These are phyloP conservation scores for Echinarachnius parma DNA, from an alignment of 53 echinoderm and acorn worm species.

Conservation along the genomic window DNA sequence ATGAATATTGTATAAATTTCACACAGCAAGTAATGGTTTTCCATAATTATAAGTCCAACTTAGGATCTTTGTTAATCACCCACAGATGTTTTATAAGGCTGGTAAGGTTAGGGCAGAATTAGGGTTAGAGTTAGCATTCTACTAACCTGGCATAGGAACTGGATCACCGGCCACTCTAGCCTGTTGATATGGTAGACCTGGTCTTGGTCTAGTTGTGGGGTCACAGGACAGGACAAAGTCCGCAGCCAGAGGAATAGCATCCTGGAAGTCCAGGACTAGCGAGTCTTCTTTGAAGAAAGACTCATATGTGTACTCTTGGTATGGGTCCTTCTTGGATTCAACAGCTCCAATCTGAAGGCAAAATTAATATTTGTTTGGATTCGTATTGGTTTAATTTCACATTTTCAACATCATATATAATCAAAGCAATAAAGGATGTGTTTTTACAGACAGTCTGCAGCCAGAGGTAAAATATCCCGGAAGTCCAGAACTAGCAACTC, in stretches of 20 bases:
- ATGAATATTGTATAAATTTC: no score
- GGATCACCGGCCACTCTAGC: slow-evolving; percentile 53
- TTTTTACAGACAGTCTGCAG: no score
- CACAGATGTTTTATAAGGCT: no score
- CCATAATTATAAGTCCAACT: no score
- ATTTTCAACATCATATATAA: no score
- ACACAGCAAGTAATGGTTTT: no score
- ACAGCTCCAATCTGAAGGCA: slow-evolving; percentile 19
- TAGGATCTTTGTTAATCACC: not conserved
- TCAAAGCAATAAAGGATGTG: no score
- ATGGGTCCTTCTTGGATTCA: slow-evolving; percentile 61
- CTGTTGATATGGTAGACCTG: slow-evolving; percentile 47
- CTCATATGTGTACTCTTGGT: slow-evolving; percentile 61
- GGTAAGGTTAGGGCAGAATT: no score
- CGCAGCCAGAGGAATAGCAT: slow-evolving; percentile 58
- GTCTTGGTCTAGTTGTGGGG: slow-evolving; percentile 25
- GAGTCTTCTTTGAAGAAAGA: slow-evolving; percentile 74
- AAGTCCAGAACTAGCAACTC: slow-evolving; percentile 68
- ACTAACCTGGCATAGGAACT: slow-evolving; percentile 19
- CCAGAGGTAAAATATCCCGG: slow-evolving; percentile 49
- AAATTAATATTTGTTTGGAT: no score
- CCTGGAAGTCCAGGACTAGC: slow-evolving; percentile 58
- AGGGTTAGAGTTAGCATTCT: no score
- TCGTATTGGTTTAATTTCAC: no score
- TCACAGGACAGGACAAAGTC: slow-evolving; percentile 58